phyloP scores from a whole-genome alignment of 2,888 invertebrate genomes.

The Oscheius onirici region DNA sequence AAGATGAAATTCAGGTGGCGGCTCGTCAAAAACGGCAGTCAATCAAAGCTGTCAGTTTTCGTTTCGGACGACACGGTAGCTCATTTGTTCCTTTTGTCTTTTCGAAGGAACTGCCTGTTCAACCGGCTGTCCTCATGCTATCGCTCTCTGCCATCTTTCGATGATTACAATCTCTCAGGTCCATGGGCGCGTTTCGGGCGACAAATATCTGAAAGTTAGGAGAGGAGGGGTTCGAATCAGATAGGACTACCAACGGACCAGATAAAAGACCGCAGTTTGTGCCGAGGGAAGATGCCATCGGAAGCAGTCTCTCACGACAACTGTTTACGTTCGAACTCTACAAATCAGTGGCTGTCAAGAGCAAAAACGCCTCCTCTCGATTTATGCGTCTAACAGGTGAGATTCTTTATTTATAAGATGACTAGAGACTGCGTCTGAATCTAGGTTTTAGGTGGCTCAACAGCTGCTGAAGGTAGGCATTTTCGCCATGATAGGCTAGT shows the following conservation, averaged over 20 bases:
- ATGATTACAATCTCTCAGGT: slow-evolving; percentile 23
- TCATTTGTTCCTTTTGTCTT: slow-evolving; percentile 13
- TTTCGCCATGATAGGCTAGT: slow-evolving; percentile 41
- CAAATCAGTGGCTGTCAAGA: slow-evolving; percentile 1
- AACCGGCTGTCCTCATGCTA: slow-evolving; percentile 16
- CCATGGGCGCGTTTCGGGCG: slow-evolving; percentile 9
- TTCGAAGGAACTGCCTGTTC: not conserved
- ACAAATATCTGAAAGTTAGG: slow-evolving; percentile 24
- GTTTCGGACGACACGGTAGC: slow-evolving; percentile 15
- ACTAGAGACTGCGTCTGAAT: slow-evolving; percentile 38
- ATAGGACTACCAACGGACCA: slow-evolving; percentile 27
- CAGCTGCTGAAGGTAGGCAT: slow-evolving; percentile 48
- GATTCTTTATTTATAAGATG: slow-evolving; percentile 7
- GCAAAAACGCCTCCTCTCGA: slow-evolving; percentile 1
- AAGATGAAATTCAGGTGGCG: too few species aligned
- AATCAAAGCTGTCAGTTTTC: slow-evolving; percentile 3
- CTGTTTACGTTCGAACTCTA: slow-evolving; percentile 7
- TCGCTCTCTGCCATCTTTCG: slow-evolving; percentile 4
- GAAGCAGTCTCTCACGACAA: not conserved
- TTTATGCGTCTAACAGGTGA: slow-evolving; percentile 17
- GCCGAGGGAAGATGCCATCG: slow-evolving; percentile 8
- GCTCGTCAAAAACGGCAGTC: too few species aligned
- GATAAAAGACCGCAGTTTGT: slow-evolving; percentile 33
- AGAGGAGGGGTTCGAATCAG: slow-evolving; percentile 25
- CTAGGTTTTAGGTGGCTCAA: slow-evolving; percentile 49